Percentiles rank a stretch among this genome's conserved stretches.
phyloP scores from a whole-genome alignment of 2,888 invertebrate species.

The Phaonia tiefii region DNA sequence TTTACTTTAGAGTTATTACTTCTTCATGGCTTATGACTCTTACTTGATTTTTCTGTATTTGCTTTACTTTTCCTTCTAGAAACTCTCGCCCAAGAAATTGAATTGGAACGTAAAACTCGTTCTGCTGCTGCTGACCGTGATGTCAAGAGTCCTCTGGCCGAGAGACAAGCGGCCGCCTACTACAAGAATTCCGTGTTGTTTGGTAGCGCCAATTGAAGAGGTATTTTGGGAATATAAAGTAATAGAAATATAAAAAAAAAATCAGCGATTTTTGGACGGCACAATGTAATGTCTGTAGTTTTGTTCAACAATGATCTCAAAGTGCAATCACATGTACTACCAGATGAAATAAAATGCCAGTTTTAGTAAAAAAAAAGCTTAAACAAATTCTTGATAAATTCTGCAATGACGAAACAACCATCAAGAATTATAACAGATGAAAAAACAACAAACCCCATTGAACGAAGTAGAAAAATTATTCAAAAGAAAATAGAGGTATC shows the following conservation, averaged over 20 bases:
- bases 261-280: slow-evolving; percentile 53
- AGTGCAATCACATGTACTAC: slow-evolving; percentile 73
- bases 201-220: slow-evolving; percentile 89
- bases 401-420: no score
- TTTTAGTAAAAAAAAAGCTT: no score
- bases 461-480: not conserved
- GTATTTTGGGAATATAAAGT: slow-evolving; percentile 1
- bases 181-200: slow-evolving; percentile 95
- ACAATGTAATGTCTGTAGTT: not conserved
- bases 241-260: slow-evolving; percentile 23
- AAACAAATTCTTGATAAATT: no score
- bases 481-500: not conserved
- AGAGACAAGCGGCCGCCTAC: slow-evolving; percentile 87
- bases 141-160: slow-evolving; percentile 92
- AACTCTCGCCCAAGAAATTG: slow-evolving; percentile 91
- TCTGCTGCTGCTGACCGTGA: slow-evolving; percentile 90
- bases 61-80: slow-evolving; percentile 81
- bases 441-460: slow-evolving; percentile 10
- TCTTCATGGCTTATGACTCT: no score
- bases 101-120: slow-evolving; percentile 92
- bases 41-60: not conserved
- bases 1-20: no score
- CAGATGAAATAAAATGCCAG: slow-evolving; percentile 22
- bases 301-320: slow-evolving; percentile 73
- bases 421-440: no score